These are phyloP conservation scores for Varecia variegata DNA, from an alignment of 2,797 vertebrate species.

Conservation along the genomic window DNA sequence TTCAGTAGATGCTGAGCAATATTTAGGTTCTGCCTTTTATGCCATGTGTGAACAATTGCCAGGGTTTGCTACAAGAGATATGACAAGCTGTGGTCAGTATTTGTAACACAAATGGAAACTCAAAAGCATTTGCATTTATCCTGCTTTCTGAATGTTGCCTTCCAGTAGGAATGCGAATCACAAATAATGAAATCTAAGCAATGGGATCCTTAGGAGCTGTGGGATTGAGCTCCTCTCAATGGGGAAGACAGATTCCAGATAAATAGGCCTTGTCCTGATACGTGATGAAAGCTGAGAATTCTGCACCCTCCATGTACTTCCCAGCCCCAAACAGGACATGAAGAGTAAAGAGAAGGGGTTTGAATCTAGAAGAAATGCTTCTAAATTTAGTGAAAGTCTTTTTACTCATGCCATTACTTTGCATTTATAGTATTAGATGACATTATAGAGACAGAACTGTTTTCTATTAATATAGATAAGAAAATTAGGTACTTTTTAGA, in stretches of 20 bases:
- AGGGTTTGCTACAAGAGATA: neutral
- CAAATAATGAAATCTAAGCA: neutral
- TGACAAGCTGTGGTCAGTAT: neutral
- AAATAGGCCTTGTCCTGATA: neutral
- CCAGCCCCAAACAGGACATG: neutral
- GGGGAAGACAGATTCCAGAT: neutral
- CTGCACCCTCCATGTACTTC: neutral
- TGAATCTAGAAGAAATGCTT: neutral
- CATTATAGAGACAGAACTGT: neutral
- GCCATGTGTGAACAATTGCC: neutral
- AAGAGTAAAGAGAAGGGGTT: neutral
- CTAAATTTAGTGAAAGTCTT: neutral
- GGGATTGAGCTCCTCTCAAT: neutral
- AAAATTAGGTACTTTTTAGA: slow-evolving; percentile 39
- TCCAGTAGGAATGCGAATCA: neutral
- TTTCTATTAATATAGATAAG: slow-evolving; percentile 48
- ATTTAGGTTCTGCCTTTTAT: neutral
- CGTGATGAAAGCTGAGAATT: neutral
- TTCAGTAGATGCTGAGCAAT: neutral
- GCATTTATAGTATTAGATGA: neutral
- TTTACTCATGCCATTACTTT: neutral
- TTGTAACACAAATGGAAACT: neutral
- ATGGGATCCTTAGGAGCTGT: neutral
- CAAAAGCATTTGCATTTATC: neutral
- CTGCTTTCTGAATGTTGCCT: neutral